These are phyloP conservation scores for Peromyscus nudipes DNA, from an alignment of 2,797 vertebrate species.

Conservation along the genomic window DNA sequence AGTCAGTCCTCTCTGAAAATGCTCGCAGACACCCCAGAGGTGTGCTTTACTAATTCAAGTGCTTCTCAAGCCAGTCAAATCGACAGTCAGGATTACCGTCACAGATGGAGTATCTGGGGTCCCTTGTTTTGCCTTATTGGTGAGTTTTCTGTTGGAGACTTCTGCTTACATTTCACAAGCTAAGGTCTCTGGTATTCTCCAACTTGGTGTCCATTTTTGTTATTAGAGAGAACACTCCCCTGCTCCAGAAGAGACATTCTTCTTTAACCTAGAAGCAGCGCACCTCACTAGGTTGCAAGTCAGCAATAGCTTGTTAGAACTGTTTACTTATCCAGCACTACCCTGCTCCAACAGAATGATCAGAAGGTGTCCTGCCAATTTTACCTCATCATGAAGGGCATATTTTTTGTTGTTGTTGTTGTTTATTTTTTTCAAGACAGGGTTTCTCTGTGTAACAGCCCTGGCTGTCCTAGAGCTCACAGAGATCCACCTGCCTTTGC, in stretches of 20 bases:
- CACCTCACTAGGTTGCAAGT: not conserved
- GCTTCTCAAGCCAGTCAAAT: not conserved
- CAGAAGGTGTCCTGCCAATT: not conserved
- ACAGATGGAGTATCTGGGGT: not conserved
- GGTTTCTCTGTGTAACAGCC: not conserved
- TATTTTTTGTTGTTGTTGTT: not conserved
- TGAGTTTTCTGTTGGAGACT: not conserved
- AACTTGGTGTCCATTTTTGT: not conserved
- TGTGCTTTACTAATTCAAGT: not conserved
- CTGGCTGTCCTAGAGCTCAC: not conserved
- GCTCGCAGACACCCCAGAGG: not conserved
- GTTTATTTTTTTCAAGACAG: not conserved
- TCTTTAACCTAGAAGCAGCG: not conserved
- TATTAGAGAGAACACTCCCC: not conserved
- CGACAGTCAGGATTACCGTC: too few relatives aligned
- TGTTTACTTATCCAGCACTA: not conserved
- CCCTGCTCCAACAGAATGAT: not conserved
- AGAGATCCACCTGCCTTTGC: not conserved
- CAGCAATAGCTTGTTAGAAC: not conserved
- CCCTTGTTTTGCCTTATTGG: not conserved
- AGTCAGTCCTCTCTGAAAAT: not conserved
- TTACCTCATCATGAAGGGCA: not conserved
- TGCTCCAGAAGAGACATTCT: not conserved
- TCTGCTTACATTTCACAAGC: not conserved
- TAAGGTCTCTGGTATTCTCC: not conserved